Conservation (phyloP, 2,797 vertebrate species). For the Enteromius radiatus region DNA sequence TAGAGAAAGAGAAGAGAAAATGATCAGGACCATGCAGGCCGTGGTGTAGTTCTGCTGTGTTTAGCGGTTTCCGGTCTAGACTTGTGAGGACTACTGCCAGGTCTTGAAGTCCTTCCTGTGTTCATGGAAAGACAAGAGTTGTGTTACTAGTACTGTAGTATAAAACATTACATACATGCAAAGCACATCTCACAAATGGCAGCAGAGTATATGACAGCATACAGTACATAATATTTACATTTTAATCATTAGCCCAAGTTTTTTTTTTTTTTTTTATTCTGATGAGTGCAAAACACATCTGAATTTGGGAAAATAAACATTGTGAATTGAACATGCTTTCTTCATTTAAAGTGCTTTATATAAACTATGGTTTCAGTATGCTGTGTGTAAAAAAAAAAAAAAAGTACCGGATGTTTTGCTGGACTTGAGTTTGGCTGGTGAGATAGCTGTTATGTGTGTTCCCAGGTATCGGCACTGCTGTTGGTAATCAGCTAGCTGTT, state of each 20-base stretch:
- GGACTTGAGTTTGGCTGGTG: constrained; percentile 54
- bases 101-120: constrained; percentile 74
- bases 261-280: neutral
- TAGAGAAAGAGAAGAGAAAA: neutral
- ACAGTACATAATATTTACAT: neutral
- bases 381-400: neutral
- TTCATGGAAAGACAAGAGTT: constrained; percentile 41
- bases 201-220: neutral
- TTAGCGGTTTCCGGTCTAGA: constrained; percentile 70
- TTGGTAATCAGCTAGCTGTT: constrained; percentile 90
- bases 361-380: neutral
- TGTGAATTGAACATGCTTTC: neutral
- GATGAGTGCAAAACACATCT: neutral
- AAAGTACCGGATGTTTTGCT: constrained; percentile 64
- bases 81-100: constrained; percentile 58
- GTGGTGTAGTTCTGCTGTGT: constrained; percentile 69
- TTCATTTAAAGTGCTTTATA: neutral
- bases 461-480: constrained; percentile 80
- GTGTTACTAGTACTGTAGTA: neutral
- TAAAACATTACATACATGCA: neutral
- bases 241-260: neutral
- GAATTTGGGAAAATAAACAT: no score
- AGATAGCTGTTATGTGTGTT: constrained; percentile 51
- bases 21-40: constrained; percentile 80
- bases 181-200: neutral